A percentile compares a stretch with the other conserved stretches of the same genome.
These are phyloP conservation scores for human DNA, from an alignment of 2,113 vertebrate species.

Conservation along the genomic window DNA sequence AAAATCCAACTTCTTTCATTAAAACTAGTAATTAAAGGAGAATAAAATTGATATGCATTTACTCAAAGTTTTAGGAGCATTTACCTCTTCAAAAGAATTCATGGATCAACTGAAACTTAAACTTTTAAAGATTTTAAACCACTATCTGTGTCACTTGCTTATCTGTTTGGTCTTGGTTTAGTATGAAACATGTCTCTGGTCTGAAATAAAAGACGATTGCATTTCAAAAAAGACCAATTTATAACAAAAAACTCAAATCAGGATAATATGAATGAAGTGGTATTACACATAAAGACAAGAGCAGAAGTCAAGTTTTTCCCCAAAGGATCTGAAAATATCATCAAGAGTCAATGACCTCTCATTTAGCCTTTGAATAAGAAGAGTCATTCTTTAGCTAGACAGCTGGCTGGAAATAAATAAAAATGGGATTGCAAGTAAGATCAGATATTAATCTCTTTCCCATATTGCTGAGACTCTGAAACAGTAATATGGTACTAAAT, in stretches of 20 bases:
- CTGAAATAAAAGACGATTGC: not conserved
- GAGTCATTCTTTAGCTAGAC: constrained; percentile 63
- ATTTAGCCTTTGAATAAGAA: constrained; percentile 63
- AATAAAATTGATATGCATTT: not conserved
- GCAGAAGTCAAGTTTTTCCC: not conserved
- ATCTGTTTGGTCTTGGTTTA: constrained; percentile 6
- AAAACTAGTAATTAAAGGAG: not conserved
- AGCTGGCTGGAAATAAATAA: constrained; percentile 71
- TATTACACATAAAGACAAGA: constrained; percentile 46
- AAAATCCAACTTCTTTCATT: constrained; percentile 3
- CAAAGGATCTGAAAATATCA: constrained; percentile 55
- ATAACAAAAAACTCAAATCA: constrained; percentile 36
- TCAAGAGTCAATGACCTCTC: constrained; percentile 63
- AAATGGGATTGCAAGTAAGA: constrained; percentile 54
- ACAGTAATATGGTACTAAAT: constrained; percentile 70
- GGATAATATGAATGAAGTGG: constrained; percentile 22
- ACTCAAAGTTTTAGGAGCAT: not conserved
- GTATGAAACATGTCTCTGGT: not conserved
- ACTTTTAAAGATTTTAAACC: not conserved
- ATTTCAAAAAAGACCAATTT: constrained; percentile 11
- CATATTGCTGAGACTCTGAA: constrained; percentile 61
- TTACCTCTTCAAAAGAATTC: not conserved
- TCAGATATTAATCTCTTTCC: constrained; percentile 48
- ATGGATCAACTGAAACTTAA: not conserved
- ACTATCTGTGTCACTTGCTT: not conserved